These are phyloP conservation scores for Sialis lutaria DNA, from an alignment of 2,888 invertebrate species.

Conservation along the genomic window DNA sequence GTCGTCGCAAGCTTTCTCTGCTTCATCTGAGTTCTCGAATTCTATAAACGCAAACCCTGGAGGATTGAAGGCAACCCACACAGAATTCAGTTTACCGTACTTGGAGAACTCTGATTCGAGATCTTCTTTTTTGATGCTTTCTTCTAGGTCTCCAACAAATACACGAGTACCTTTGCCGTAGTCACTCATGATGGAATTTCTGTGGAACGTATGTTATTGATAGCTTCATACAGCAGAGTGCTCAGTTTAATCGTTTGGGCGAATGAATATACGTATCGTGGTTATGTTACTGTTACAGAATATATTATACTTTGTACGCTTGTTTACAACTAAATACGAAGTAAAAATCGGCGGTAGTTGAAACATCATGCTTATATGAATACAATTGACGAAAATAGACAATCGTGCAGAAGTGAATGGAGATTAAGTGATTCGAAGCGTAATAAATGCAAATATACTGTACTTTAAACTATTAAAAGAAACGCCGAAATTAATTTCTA, in stretches of 20 bases:
- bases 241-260: slow-evolving; percentile 21
- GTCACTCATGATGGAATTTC: slow-evolving; percentile 18
- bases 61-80: slow-evolving; percentile 88
- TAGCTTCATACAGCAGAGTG: slow-evolving; percentile 10
- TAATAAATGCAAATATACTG: no score
- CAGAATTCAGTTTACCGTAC: slow-evolving; percentile 80
- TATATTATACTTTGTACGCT: slow-evolving; percentile 1
- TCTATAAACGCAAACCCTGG: slow-evolving; percentile 91
- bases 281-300: slow-evolving; percentile 6
- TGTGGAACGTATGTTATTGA: slow-evolving; percentile 23
- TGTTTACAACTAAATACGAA: neutral
- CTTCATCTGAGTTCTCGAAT: slow-evolving; percentile 76
- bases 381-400: no score
- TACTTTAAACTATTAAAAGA: no score
- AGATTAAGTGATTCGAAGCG: no score
- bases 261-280: slow-evolving; percentile 18
- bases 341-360: slow-evolving; percentile 1
- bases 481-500: no score
- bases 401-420: no score
- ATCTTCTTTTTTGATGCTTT: slow-evolving; percentile 82
- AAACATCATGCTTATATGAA: neutral
- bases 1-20: slow-evolving; percentile 74
- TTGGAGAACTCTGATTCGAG: slow-evolving; percentile 80
- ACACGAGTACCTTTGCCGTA: slow-evolving; percentile 49
- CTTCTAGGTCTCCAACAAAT: slow-evolving; percentile 78